Conservation (phyloP, 2,113 vertebrate genomes). For the Connochaetes taurinus region DNA sequence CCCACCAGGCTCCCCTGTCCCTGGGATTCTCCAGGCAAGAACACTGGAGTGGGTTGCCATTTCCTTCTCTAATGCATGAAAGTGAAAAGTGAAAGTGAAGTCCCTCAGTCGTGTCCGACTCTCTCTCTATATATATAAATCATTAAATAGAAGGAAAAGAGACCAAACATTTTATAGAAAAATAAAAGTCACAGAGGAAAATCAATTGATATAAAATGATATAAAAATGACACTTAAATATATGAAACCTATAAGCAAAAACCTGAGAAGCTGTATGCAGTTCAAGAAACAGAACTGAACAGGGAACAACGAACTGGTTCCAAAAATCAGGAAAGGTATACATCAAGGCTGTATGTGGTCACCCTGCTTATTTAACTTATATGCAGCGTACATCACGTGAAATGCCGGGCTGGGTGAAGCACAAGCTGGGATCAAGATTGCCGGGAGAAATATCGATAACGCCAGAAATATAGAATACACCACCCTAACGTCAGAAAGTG, state of each 20-base stretch:
- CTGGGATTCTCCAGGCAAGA: too few species aligned
- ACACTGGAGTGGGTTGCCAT: too few species aligned
- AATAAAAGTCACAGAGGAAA: background rate
- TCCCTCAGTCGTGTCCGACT: too few species aligned
- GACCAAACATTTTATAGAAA: background rate
- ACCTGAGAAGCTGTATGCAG: background rate
- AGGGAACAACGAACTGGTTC: background rate
- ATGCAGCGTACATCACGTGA: background rate
- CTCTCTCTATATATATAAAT: background rate
- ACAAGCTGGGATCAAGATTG: background rate
- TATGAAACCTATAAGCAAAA: background rate
- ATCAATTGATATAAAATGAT: background rate
- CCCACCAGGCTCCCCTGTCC: too few species aligned
- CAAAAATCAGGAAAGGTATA: background rate
- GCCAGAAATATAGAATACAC: background rate
- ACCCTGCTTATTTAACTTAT: background rate
- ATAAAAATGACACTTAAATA: background rate
- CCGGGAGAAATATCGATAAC: rapidly evolving
- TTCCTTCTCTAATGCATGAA: too few species aligned
- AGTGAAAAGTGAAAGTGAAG: too few species aligned
- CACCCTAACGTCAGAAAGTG: background rate
- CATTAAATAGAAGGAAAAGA: background rate
- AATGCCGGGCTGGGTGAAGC: background rate
- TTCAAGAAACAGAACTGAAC: background rate
- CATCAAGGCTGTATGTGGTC: background rate